Base-by-base conservation (phyloP, 2,113 vertebrate genomes). In the Periophthalmodon schlosseri region DNA sequence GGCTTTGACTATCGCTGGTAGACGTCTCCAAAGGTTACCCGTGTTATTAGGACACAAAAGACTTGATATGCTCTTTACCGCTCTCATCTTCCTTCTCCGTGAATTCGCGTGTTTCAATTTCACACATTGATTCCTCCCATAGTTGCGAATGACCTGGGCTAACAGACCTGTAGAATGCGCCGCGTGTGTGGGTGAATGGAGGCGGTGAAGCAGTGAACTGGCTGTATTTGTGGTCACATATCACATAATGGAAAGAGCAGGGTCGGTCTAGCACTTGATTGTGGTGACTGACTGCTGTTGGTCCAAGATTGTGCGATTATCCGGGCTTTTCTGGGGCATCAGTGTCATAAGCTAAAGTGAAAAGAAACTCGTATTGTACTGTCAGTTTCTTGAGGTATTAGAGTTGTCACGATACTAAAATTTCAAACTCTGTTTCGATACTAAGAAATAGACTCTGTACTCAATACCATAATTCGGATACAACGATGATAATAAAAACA, bases 71-170 rank as follows among this genome's bases (percentile, higher is more conserved):
- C 75, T 72, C 78, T 77, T 63, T 50, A 64, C 68, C 57, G 60
- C 56, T n/a, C 60, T 75, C 76, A 56, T 76, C 75, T 86, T 77
- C 61, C 58, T 44, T 10, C 39, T 44, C 39, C 8, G 1, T 10
- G 10, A 11, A 44, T 44, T 44, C 8, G 9, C 10, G 39, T 44
- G 39, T 44, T 44, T 44, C 82, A 80, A 72, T 89, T 87, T 80
- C 76, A 83, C 16, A 33, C 81, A 88, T 83, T 83, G 83, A 89
- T 89, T 44, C 75, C 46, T 24, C 72, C 67, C 74, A 68, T 78
- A 83, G 78, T 76, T 77, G 69, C 71, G 74, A 85, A 82, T 80
- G 70, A 84, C 76, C 79, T 81, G 85, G 54, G 56, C 12, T 34
- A 71, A 61, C 58, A 73, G 71, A 83, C 71, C 74, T 78, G 76